Base-by-base conservation (phyloP, 2,797 vertebrate genomes). In the Myotis vivesi region DNA sequence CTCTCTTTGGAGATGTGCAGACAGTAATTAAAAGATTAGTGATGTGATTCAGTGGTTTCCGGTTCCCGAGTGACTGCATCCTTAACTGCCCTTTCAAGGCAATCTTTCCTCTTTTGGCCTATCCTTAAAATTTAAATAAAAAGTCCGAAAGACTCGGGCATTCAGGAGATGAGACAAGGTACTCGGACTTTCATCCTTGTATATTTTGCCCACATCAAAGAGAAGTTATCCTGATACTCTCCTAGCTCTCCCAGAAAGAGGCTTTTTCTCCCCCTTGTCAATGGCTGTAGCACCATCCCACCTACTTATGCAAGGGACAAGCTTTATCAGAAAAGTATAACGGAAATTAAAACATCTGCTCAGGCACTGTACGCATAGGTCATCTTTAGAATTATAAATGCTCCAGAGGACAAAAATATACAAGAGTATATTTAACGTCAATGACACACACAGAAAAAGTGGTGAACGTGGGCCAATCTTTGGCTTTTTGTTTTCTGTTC, bases 41-140 rank as follows among this genome's bases (percentile, higher is more conserved):
- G 76, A 84, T 51, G 89, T 1, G 62, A 72, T 46, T 83, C 86
- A 44, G n/a, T 49, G 68, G 41, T 68, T 94, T 83, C 88, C 49
- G 46, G 49, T 77, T 86, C 73, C 68, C 38, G 12, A 36, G 90
- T 75, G 49, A 71, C 64, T 33, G 23, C 5, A 46, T 38, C n/a
- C 5, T 17, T 64, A n/a, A 82, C 72, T 44, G 55, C 17, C 73
- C 33, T 84, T 95, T 46, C 3, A 71, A 69, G 33, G 75, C 46
- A 55, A 79, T n/a, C 82, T 93, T 69, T 92, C 46, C 72, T 89
- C 92, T 92, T 84, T 20, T 79, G 91, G 79, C 15, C 59, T 59
- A 62, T 53, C 53, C 62, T 16, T 64, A 87, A 87, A 97, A 83
- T 84, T 93, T 76, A 96, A 95, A 93, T 71, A 71, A 92, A 76